Evolutionary conservation across 1,140 invertebrate genomes (phyloP).

Genomic region (Microplitis mediator): DNA sequence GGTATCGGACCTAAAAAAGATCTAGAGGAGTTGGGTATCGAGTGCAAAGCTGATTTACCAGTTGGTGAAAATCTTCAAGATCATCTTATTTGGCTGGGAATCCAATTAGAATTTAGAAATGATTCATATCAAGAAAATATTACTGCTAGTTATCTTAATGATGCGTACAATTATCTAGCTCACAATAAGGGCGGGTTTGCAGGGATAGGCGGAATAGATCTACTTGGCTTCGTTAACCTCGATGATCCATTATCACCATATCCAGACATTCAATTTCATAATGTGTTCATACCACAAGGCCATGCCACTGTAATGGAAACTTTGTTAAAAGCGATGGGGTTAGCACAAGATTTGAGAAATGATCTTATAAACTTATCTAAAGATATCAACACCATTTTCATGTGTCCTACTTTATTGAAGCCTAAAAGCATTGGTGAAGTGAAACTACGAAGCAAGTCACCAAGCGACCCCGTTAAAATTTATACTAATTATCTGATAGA

Average conservation of each 20-base stretch:
- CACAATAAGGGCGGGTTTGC: slow-evolving; percentile 45
- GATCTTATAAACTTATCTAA: slow-evolving; percentile 62
- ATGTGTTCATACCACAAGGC: background rate
- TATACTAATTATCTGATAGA: slow-evolving; percentile 64
- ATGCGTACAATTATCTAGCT: slow-evolving; percentile 37
- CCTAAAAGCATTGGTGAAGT: slow-evolving; percentile 70
- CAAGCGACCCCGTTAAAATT: slow-evolving; percentile 65
- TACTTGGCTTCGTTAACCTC: background rate
- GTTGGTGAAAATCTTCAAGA: slow-evolving; percentile 86
- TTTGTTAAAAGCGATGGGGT: slow-evolving; percentile 65
- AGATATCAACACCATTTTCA: slow-evolving; percentile 65
- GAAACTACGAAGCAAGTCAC: slow-evolving; percentile 60
- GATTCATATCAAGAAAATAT: slow-evolving; percentile 69
- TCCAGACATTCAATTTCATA: background rate
- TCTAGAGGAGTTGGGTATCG: slow-evolving; percentile 75
- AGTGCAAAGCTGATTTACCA: slow-evolving; percentile 74
- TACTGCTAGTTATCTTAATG: slow-evolving; percentile 19
- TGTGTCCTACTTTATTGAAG: slow-evolving; percentile 59
- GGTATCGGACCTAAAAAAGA: slow-evolving; percentile 85
- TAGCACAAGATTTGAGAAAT: slow-evolving; percentile 65
- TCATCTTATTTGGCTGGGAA: slow-evolving; percentile 64
- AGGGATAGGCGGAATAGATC: background rate
- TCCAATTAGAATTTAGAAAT: too few species aligned
- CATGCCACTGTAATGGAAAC: background rate
- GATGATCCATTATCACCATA: background rate